Evolutionary conservation across 2,888 invertebrate species (phyloP).

Genomic region (Lordiphosa fenestrarum): DNA sequence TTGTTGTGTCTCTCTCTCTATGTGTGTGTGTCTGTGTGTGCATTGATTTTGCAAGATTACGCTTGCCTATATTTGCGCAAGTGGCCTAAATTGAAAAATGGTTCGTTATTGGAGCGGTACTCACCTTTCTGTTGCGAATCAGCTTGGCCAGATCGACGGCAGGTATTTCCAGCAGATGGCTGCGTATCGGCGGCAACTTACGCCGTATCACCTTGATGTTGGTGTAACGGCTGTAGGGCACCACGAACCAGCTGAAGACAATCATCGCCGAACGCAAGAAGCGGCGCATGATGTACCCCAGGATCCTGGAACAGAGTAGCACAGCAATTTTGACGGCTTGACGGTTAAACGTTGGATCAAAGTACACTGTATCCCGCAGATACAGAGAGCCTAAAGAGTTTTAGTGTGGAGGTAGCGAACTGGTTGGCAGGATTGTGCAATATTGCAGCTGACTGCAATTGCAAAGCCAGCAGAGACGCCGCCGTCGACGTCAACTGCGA

Average conservation of each 20-base stretch:
- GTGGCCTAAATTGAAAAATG: constrained; percentile 27
- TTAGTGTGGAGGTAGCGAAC: constrained; percentile 34
- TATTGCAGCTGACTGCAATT: constrained; percentile 54
- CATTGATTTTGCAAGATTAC: constrained; percentile 53
- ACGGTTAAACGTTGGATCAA: constrained; percentile 41
- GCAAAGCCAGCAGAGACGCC: constrained; percentile 11
- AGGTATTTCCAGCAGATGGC: constrained; percentile 85
- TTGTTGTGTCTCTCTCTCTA: constrained; percentile 6
- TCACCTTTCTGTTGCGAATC: constrained; percentile 87
- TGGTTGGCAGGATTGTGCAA: constrained; percentile 74
- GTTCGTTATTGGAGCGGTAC: constrained; percentile 36
- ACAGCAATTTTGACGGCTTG: constrained; percentile 80
- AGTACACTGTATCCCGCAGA: constrained; percentile 30
- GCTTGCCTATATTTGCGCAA: constrained; percentile 29
- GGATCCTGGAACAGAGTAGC: constrained; percentile 82
- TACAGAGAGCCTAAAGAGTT: constrained; percentile 25
- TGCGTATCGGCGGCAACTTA: constrained; percentile 85
- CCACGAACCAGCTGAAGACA: constrained; percentile 82
- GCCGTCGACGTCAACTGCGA: constrained; percentile 23
- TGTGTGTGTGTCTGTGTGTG: constrained; percentile 13
- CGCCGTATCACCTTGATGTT: constrained; percentile 82
- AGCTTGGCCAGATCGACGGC: constrained; percentile 86
- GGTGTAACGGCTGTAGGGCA: constrained; percentile 81
- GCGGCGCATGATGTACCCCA: constrained; percentile 83
- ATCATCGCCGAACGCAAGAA: constrained; percentile 83